Evolutionary conservation across 2,797 vertebrate species (phyloP), one percentile per base, ranked within the genome.

Genomic region (Glyptemys insculpta): DNA sequence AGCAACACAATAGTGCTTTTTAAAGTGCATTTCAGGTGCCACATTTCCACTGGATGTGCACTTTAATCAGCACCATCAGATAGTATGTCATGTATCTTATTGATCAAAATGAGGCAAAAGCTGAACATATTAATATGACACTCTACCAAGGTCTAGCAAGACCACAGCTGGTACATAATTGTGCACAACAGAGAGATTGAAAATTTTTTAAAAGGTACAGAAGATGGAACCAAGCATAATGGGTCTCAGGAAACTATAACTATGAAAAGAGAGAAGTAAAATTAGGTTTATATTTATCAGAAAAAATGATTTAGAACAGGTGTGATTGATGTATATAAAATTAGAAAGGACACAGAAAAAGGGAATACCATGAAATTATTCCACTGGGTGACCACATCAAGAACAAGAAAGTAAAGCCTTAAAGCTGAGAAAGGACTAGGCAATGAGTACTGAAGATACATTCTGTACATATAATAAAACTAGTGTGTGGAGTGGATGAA

Each of bases 311-410:
- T 23, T 72, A 62, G 57, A 82, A 78, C 8, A 19, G 16, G 25
- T 50, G 21, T 52, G 44, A 57, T 78, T 72, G 68, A 84, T 78
- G 34, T 29, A 52, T 74, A 74, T 74, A 85, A 81, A 92, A 92
- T 86, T 23, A 79, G 81, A 86, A 84, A 50, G 41, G 16, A 95
- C 57, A 25, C 34, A n/a, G 53, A 76, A 72, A 59, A 86, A 76
- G 65, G 81, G 49, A 89, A 85, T 65, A 56, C 57, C 25, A 54
- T 85, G 87, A 78, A 82, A 82, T 56, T 65, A 34, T 79, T 86
- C 83, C 91, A 89, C 54, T 68, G 91, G 50, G 78, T 92, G 85
- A 89, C 82, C 54, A 82, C 78, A 49, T 81, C 37, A 47, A 54
- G 79, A 68, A 81, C 49, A 86, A 56, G 62, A 86, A 89, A 89